These are phyloP conservation scores for Pipistrellus pipistrellus DNA, from an alignment of 2,797 vertebrate species.

Conservation along the genomic window DNA sequence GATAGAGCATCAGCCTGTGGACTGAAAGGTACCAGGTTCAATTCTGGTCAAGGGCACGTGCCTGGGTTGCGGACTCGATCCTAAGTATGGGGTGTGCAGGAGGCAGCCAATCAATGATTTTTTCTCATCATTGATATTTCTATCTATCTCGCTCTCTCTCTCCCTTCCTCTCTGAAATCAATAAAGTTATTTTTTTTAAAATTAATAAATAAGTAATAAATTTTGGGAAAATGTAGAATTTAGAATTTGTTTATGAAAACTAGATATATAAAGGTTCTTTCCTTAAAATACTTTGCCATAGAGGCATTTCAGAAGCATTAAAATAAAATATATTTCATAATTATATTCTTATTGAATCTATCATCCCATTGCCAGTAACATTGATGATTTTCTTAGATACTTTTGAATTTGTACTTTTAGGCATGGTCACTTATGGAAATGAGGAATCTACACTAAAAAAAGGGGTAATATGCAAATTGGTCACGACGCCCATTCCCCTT, in stretches of 20 bases:
- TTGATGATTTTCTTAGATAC: neutral
- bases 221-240: neutral
- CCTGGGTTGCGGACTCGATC: no score
- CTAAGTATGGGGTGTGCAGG: no score
- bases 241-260: conserved; percentile 29
- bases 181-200: no score
- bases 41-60: no score
- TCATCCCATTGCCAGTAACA: neutral
- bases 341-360: neutral
- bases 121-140: no score
- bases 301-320: conserved; percentile 15
- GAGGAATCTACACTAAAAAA: neutral
- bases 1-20: no score
- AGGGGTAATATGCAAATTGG: no score
- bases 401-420: conserved; percentile 32
- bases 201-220: neutral
- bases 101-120: no score
- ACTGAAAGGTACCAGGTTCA: no score
- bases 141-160: no score
- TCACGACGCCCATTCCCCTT: neutral
- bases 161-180: no score
- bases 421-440: neutral
- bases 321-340: neutral
- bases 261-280: neutral
- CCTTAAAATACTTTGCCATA: neutral